phyloP scores from a whole-genome alignment of 2,113 vertebrate genomes.

The Alces alces region DNA sequence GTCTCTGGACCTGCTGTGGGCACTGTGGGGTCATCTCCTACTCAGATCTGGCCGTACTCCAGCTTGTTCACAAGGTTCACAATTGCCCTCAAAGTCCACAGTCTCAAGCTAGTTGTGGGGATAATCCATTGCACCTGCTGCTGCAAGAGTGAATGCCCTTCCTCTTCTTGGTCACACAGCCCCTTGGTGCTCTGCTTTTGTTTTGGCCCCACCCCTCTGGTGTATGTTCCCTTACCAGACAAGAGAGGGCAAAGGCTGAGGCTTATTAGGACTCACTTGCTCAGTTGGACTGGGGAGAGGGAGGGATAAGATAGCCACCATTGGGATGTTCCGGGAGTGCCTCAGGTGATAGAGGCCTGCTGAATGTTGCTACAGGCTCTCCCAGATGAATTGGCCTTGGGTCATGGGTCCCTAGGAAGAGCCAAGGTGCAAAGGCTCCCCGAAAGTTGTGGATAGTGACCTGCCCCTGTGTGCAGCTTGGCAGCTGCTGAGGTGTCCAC shows the following conservation, averaged over 20 bases:
- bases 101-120: not conserved
- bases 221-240: not conserved
- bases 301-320: not conserved
- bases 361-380: not conserved
- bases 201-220: not conserved
- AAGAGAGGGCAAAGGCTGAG: too few species aligned
- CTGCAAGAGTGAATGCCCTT: not conserved
- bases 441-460: not conserved
- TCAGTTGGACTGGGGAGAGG: not conserved
- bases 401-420: not conserved
- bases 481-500: not conserved
- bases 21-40: not conserved
- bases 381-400: not conserved
- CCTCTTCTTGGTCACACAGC: not conserved
- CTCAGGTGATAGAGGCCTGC: not conserved
- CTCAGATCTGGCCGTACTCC: not conserved
- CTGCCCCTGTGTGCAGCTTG: not conserved
- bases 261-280: not conserved
- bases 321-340: not conserved
- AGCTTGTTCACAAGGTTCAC: not conserved
- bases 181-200: not conserved
- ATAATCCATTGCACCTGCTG: not conserved
- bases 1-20: not conserved
- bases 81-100: not conserved
- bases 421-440: not conserved